Evolutionary conservation across 2,797 vertebrate species (phyloP), one percentile per base, ranked within the genome.

Genomic region (Cheirogaleus major): DNA sequence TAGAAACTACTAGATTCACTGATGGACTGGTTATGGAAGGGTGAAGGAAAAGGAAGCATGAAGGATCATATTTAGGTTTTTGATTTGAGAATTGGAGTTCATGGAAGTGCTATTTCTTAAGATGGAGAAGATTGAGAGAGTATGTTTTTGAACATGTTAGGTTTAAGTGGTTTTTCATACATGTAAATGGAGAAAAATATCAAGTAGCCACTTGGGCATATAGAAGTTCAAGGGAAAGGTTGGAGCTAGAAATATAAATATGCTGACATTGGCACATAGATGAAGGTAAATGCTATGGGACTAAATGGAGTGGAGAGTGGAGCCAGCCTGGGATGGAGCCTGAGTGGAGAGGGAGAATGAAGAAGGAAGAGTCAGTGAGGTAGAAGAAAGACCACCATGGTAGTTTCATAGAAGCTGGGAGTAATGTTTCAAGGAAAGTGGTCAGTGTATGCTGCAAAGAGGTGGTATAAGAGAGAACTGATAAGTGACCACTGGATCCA

Each of bases 401-500:
- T 55, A 35, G 30, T 78, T 88, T 95, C 61, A 48, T n/a, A 83
- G 88, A 85, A 91, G 52, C 83, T 73, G 17, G 15, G 50, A 69
- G 27, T 76, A 81, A 41, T 72, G 20, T 96, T 95, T 93, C 38
- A 91, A 73, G 93, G 73, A 75, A 38, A 45, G 27, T 69, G 27
- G 61, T 80, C 50, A 69, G 15, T 82, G 55, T 79, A 25, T 94
- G 55, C 45, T 83, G 20, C 84, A 80, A n/a, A 80, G 27, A 86
- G 55, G 23, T 92, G 50, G 59, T n/a, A 4, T 48, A 41, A 63
- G n/a, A 82, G 32, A 79, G n/a, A 79, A 93, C 15, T 61, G 41
- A 78, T 30, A 63, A 63, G 10, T 76, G 63, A 82, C 69, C 17
- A 25, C 17, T 78, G 35, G n/a, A 11, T 85, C 79, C 92, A 81